Evolutionary conservation across 1,140 invertebrate genomes (phyloP), one percentile per base, ranked within the genome.

Genomic region (Trichonephila clavata): DNA sequence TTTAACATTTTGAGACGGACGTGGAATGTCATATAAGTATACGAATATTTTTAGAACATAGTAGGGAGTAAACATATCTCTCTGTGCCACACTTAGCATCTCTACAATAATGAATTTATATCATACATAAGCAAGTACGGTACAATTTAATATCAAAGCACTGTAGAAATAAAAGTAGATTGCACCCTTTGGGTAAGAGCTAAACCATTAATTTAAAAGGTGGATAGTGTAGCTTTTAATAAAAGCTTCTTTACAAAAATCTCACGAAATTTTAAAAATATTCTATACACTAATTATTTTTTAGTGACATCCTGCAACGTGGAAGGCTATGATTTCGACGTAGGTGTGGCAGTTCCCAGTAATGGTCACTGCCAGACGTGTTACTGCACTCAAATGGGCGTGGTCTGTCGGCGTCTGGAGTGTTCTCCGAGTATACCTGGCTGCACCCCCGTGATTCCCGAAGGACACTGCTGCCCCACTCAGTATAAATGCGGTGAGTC

Each of bases 391-490:
- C 96, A 97, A 93, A 97, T 97, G 1, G 96, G 97, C 0, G 96
- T 98, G 32, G 96, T 90, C 18, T 95, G 94, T 39, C 68, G 93
- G 24, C 59, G 68, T 27, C 94, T 95, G 18, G 65, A 94, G 32
- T 98, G 98, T 95, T 97, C 97, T 80, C 97, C 97, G 1, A 96
- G 98, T 77, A 96, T 98, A 86, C 96, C 97, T 94, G 97, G 97
- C 77, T 98, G 98, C 95, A 96, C 96, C 84, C 98, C 98, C 1
- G 97, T 98, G 43, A 96, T 98, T 39, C 97, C 97, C 65, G 96
- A 97, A 91, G 98, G 97, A 39, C 97, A 98, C 95, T 98, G 98
- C 95, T 98, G 98, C 95, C 97, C 98, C n/a, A 97, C 97, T 77
- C 97, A 97, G 95, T 98, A 98, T 95, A 97, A 98, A 94, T 98